These are phyloP conservation scores for Beris morrisii DNA, from an alignment of 2,888 invertebrate species.

Conservation along the genomic window DNA sequence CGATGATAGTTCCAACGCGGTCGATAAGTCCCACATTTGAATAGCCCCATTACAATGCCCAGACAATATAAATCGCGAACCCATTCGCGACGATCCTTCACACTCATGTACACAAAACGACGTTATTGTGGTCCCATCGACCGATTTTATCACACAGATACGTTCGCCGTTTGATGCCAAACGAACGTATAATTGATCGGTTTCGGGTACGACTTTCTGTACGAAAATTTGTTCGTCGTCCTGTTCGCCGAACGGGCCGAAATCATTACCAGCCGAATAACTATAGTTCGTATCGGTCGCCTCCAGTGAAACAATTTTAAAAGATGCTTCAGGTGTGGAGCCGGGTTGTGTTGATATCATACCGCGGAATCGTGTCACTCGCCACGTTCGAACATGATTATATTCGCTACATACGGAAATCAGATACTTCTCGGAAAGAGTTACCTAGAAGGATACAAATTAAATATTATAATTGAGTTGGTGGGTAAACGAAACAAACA, in stretches of 20 bases:
- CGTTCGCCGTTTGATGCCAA: slow-evolving; percentile 94
- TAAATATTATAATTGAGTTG: neutral
- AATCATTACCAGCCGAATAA: slow-evolving; percentile 66
- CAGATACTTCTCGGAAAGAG: slow-evolving; percentile 91
- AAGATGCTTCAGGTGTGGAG: slow-evolving; percentile 94
- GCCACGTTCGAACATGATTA: slow-evolving; percentile 97
- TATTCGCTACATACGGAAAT: slow-evolving; percentile 97
- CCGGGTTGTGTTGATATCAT: slow-evolving; percentile 99
- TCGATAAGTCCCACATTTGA: slow-evolving; percentile 98
- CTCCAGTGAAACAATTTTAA: slow-evolving; percentile 68
- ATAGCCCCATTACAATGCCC: slow-evolving; percentile 91
- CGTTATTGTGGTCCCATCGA: slow-evolving; percentile 90
- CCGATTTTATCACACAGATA: slow-evolving; percentile 91
- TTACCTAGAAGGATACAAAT: slow-evolving; percentile 63
- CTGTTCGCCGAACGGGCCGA: slow-evolving; percentile 95
- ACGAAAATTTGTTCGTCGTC: slow-evolving; percentile 98
- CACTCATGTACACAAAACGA: slow-evolving; percentile 97
- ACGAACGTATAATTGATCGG: slow-evolving; percentile 91
- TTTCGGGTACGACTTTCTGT: slow-evolving; percentile 96
- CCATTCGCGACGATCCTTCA: slow-evolving; percentile 93
- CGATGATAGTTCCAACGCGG: slow-evolving; percentile 64
- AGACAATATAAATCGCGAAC: slow-evolving; percentile 86
- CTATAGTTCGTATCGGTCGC: slow-evolving; percentile 67
- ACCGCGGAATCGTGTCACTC: slow-evolving; percentile 93
- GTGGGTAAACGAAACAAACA: neutral